Base-by-base conservation (phyloP, 2,113 vertebrate species). In the Mixornis gularis region DNA sequence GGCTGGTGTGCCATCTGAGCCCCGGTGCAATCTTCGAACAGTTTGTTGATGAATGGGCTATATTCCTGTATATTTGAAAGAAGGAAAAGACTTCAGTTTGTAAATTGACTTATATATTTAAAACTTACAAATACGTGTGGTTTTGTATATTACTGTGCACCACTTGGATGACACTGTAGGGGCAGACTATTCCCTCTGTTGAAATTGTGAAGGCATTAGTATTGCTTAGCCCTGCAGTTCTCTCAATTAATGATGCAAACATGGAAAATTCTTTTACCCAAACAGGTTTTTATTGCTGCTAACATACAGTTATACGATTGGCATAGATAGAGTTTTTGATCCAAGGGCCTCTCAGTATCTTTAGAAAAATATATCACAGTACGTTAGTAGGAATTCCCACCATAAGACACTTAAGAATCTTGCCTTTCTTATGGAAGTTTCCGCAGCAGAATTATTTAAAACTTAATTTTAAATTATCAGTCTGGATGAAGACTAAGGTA, bases 391-490 rank as follows among this genome's bases (percentile, higher is more conserved):
- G 68, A 62, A 71, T 88, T 94, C 74, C 49, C 51, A 41, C 77
- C 80, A 66, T 59, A 85, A 86, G 90, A 90, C 74, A 49, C 7
- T 6, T 72, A 85, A 74, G 76, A 94, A 64, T 82, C 90, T 62
- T 93, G 77, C 48, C 51, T 71, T 41, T 68, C 46, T 92, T 90
- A 74, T 40, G 73, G 86, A 96, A 70, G 32, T 74, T 91, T 73
- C 56, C 60, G 25, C 9, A 48, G 51, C 9, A 77, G 51, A 77
- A 51, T 55, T 65, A 22, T 72, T 89, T 79, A 62, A 59, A 93
- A 77, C 20, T 64, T 87, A 68, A 20, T 66, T 85, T 89, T 17
- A 38, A 38, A 38, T 38, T 38, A n/a, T 38, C 63, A 55, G 11
- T 53, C 44, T 74, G 44, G 52, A 59, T 84, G 81, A 84, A 85